phyloP scores from a whole-genome alignment of 1,140 invertebrate species.

The Carposina sasakii region DNA sequence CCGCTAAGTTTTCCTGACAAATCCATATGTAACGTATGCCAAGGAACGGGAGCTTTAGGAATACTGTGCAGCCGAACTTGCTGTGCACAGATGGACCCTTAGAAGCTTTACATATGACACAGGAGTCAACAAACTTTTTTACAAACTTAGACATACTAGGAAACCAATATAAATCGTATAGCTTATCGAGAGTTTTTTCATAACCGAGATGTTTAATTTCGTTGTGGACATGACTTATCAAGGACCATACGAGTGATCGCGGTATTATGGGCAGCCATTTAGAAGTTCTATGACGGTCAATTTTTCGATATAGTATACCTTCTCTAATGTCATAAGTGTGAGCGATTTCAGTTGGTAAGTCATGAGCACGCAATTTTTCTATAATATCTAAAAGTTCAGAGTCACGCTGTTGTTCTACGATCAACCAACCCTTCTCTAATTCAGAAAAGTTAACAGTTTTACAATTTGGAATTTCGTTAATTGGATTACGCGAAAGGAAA shows the following conservation, averaged over 20 bases:
- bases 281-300: neutral
- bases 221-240: conserved; percentile 18
- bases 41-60: conserved; percentile 4
- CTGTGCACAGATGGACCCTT: conserved; percentile 10
- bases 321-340: conserved; percentile 4
- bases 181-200: conserved; percentile 23
- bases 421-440: neutral
- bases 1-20: conserved; percentile 21
- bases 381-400: conserved; percentile 2
- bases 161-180: conserved; percentile 30
- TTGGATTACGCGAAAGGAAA: conserved; percentile 4
- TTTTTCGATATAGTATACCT: conserved; percentile 6
- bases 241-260: neutral
- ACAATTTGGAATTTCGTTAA: neutral
- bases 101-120: conserved; percentile 16
- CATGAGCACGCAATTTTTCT: neutral
- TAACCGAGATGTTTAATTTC: conserved; percentile 19
- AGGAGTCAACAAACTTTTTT: conserved; percentile 26
- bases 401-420: conserved; percentile 1
- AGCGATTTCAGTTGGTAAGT: neutral
- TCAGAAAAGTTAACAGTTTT: conserved; percentile 1
- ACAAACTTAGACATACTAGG: conserved; percentile 24
- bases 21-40: conserved; percentile 19
- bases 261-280: conserved; percentile 8
- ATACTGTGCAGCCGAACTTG: conserved; percentile 15